phyloP scores from a whole-genome alignment of 2,888 invertebrate species.

The Drosophila differens region DNA sequence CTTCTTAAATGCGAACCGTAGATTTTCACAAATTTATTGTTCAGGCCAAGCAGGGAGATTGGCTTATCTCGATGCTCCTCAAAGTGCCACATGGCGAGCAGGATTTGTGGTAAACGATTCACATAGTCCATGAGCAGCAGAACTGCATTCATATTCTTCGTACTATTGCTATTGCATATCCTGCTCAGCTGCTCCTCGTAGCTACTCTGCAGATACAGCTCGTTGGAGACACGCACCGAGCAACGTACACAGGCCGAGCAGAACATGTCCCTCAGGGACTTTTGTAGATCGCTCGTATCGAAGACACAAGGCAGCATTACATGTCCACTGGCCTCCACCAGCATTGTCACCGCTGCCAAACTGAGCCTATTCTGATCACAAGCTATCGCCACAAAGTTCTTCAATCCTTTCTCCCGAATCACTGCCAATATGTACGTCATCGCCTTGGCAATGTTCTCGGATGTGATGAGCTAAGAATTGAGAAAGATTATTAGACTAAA shows the following conservation, averaged over 20 bases:
- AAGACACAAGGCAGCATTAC: constrained; percentile 25
- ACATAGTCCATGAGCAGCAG: constrained; percentile 42
- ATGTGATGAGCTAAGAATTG: constrained; percentile 26
- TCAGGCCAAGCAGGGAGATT: constrained; percentile 36
- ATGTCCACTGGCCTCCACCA: constrained; percentile 19
- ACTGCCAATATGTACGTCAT: constrained; percentile 27
- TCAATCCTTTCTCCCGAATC: constrained; percentile 14
- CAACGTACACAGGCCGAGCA: constrained; percentile 41
- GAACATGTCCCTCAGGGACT: constrained; percentile 39
- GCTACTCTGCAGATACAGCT: constrained; percentile 11
- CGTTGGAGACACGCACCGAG: constrained; percentile 26
- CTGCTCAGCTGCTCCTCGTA: constrained; percentile 38
- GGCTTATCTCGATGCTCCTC: constrained; percentile 38
- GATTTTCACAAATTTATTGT: constrained; percentile 28
- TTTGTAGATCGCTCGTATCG: constrained; percentile 39
- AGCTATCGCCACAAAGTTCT: constrained; percentile 40
- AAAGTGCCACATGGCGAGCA: constrained; percentile 44
- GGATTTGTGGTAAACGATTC: constrained; percentile 31
- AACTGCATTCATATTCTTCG: constrained; percentile 38
- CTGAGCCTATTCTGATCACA: constrained; percentile 35
- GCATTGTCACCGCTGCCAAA: constrained; percentile 19
- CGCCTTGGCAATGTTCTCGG: constrained; percentile 43
- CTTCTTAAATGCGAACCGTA: constrained; percentile 32
- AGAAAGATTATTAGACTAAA: neutral
- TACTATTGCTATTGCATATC: constrained; percentile 30